Evolutionary conservation across 2,113 vertebrate species (phyloP).

Genomic region (Caloenas nicobarica): DNA sequence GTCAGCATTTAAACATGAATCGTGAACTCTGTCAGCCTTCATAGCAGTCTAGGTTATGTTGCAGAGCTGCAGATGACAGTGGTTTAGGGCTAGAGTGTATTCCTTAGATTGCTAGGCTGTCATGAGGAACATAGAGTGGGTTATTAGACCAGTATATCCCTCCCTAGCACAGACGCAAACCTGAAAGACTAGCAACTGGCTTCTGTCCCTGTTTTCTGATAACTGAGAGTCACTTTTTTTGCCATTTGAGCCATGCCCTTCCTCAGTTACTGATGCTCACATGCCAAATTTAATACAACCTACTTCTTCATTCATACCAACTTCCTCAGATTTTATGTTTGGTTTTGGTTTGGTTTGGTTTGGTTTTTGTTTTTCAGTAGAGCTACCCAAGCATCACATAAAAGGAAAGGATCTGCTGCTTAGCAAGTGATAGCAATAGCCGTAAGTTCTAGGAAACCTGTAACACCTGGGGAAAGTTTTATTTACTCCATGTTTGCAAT

Average conservation of each 20-base stretch:
- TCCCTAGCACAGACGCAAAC: not conserved
- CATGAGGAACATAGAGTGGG: not conserved
- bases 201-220: not conserved
- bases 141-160: not conserved
- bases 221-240: not conserved
- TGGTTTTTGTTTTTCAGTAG: not conserved
- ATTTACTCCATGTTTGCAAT: not conserved
- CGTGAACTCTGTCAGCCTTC: not conserved
- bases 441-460: accelerated
- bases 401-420: not conserved
- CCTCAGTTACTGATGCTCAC: not conserved
- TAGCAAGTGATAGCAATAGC: not conserved
- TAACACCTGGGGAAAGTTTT: not conserved
- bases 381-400: not conserved
- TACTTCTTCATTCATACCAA: not conserved
- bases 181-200: not conserved
- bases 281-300: not conserved
- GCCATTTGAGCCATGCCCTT: accelerated
- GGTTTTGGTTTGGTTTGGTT: too few relatives aligned
- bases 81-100: not conserved
- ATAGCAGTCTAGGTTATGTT: not conserved
- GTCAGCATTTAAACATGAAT: not conserved
- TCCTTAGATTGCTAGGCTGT: not conserved
- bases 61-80: not conserved
- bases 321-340: not conserved